Base-by-base conservation (phyloP, 2,113 vertebrate genomes). In the Corythaeola cristata region DNA sequence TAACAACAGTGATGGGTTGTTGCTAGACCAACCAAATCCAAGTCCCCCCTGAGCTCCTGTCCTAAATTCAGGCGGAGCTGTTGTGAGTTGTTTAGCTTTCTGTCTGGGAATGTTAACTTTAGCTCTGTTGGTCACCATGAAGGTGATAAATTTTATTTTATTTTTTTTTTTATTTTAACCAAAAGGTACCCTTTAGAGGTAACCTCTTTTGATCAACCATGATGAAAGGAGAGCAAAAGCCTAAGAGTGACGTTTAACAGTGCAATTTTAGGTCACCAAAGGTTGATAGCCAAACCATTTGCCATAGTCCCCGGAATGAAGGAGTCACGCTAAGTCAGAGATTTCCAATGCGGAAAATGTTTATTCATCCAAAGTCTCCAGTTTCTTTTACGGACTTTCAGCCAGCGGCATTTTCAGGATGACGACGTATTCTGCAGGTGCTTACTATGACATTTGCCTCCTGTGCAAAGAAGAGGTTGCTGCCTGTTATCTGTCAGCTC, bases 401-500 rank as follows among this genome's bases (percentile, higher is more conserved):
- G 82, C 64, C 85, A 77, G 79, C 68, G 84, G 62, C 64, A 60
- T 88, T 94, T 95, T 95, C 30, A 81, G 85, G 68, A 63, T 83
- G 81, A 90, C 2, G 6, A 52, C 8, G 5, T 90, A 28, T 67
- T 96, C 72, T n/a, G 28, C 88, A 93, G 95, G 92, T 95, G 94
- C 89, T 95, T 14, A 2, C 47, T 0, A 0, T 76, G 64, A 88
- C 66, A 72, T 60, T 72, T 1, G 4, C 67, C 76, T 92, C 64
- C 77, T 4, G 0, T 81, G 66, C 77, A 62, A 77, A 90, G 76
- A 19, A 80, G 66, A 85, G 52, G 35, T 15, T 77, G 89, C 89
- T 93, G 94, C 84, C 90, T 95, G 83, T 82, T 91, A 60, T 73
- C 87, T 68, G 86, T 96, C 94, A 92, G 88, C 71, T 90, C 0